Evolutionary conservation across 2,113 vertebrate genomes (phyloP).

Genomic region (Etheostoma spectabile): DNA sequence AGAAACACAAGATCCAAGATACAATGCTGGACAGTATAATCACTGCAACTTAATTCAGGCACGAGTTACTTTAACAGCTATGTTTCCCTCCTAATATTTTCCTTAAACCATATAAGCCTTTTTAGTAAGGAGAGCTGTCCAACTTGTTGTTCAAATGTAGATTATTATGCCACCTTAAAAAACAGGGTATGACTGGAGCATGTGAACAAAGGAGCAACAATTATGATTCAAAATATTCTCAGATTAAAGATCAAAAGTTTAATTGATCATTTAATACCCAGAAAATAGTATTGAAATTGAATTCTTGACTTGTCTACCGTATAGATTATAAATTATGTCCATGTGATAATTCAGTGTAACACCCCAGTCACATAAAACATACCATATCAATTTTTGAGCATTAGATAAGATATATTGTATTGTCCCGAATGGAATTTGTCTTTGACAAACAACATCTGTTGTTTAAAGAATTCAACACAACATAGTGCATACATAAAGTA

Average conservation of each 20-base stretch:
- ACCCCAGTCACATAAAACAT: not conserved
- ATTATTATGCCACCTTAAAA: not conserved
- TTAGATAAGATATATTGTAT: not conserved
- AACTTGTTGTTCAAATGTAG: constrained; percentile 12
- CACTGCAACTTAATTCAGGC: not conserved
- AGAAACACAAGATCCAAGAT: not conserved
- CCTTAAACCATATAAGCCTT: constrained; percentile 43
- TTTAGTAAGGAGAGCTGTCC: constrained; percentile 1
- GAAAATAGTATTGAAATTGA: not conserved
- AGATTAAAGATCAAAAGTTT: not conserved
- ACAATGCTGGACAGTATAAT: not conserved
- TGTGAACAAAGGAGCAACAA: not conserved
- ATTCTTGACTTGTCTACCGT: not conserved
- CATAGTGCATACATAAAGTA: too few relatives aligned
- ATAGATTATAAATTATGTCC: not conserved
- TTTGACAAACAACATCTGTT: too few relatives aligned
- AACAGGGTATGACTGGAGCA: not conserved
- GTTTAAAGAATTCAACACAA: too few relatives aligned
- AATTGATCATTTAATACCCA: not conserved
- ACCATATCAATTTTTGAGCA: not conserved
- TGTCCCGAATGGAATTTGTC: too few relatives aligned
- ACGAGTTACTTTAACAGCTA: constrained; percentile 33
- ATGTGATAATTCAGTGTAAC: not conserved
- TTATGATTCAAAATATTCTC: not conserved
- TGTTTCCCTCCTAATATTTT: constrained; percentile 45